A percentile compares a stretch with the other conserved stretches of the same genome.
These are phyloP conservation scores for Chalcis sispes DNA, from an alignment of 2,888 invertebrate species.

Conservation along the genomic window DNA sequence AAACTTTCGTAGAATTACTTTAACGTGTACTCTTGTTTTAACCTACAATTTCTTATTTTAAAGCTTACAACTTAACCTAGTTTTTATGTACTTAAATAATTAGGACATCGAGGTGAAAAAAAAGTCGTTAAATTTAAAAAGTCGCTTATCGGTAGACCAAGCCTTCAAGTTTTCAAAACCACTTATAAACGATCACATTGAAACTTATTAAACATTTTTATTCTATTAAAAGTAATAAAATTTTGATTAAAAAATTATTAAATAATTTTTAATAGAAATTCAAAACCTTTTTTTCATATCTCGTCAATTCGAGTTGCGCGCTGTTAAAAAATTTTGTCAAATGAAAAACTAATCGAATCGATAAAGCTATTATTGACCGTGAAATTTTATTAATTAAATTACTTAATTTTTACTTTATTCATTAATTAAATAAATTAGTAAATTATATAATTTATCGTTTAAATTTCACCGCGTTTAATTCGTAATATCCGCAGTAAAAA, in stretches of 20 bases:
- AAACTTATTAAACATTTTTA: slow-evolving; percentile 4
- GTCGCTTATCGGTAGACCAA: slow-evolving; percentile 37
- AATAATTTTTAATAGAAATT: too few species aligned
- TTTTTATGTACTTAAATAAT: slow-evolving; percentile 50
- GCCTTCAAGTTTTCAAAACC: slow-evolving; percentile 4
- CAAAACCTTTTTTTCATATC: too few species aligned
- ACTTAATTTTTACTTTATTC: too few species aligned
- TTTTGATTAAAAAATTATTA: neutral
- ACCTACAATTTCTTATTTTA: neutral
- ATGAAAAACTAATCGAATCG: too few species aligned
- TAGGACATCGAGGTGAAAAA: slow-evolving; percentile 37
- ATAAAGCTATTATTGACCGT: too few species aligned
- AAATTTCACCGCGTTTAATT: too few species aligned
- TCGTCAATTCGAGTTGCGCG: too few species aligned
- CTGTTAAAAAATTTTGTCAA: too few species aligned
- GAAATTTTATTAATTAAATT: too few species aligned
- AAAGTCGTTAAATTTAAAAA: slow-evolving; percentile 44
- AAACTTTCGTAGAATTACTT: slow-evolving; percentile 1
- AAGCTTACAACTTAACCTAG: slow-evolving; percentile 40
- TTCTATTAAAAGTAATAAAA: neutral
- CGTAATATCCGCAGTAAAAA: too few species aligned
- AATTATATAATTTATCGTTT: too few species aligned
- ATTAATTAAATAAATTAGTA: too few species aligned
- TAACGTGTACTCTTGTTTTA: slow-evolving; percentile 12
- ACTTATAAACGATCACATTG: neutral